Evolutionary conservation across 2,113 vertebrate genomes (phyloP), one percentile per base, ranked within the genome.

Genomic region (Dascyllus trimaculatus): DNA sequence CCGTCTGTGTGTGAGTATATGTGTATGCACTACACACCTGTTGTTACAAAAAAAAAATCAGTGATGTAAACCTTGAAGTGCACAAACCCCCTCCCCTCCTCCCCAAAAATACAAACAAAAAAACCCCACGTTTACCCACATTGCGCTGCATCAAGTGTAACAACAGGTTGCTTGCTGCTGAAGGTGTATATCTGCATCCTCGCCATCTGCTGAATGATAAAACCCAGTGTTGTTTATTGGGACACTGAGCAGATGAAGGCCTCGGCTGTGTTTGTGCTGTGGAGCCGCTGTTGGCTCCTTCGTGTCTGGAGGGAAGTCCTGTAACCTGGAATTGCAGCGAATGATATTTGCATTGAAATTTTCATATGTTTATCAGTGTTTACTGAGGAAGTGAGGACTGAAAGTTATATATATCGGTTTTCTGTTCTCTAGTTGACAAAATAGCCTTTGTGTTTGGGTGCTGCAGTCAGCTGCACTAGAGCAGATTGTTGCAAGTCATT

Each of bases 311-410:
- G 4, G n/a, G 5, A 29, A 45, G 24, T 25, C 3, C 26, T 8
- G 21, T 71, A 40, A 52, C 40, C 25, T 78, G 21, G 56, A 43
- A 51, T 62, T 19, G 49, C 54, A 32, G 45, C 4, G 14, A 5
- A 14, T 52, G 18, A 53, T 66, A 81, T 91, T 87, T 86, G 86
- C 80, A 82, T 84, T 59, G 0, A 25, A 2, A 19, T 63, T 64
- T 67, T 46, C 67, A 62, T 25, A 49, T 78, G 14, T 76, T 83
- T 66, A 81, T 79, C 64, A 81, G 48, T 57, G 7, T 71, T 81
- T 78, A 65, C 66, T 73, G 72, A 67, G 80, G 87, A 82, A 83
- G 78, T 59, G 14, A 56, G 73, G 38, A 52, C 45, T 6, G 38
- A 68, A 70, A 22, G 14, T 61, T 54, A 15, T 24, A 38, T 4